These are phyloP conservation scores for Boloria selene DNA, from an alignment of 2,888 invertebrate species.

Conservation along the genomic window DNA sequence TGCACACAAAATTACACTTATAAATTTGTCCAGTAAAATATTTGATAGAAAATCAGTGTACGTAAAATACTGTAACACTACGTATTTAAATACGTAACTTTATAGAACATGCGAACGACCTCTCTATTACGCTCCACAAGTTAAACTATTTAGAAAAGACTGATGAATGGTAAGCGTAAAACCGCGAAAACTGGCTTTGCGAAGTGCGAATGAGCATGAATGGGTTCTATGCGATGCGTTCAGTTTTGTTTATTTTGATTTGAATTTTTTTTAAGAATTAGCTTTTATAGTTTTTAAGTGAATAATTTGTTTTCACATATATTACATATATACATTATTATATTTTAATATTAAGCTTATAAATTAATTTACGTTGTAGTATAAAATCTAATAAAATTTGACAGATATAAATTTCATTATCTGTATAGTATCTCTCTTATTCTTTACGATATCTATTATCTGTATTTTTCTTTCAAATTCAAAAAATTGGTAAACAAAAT, in stretches of 20 bases:
- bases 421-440: too few species aligned
- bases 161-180: slow-evolving; percentile 39
- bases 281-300: too few species aligned
- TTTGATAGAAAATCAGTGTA: not conserved
- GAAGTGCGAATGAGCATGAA: slow-evolving; percentile 15
- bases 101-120: slow-evolving; percentile 46
- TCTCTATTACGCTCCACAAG: slow-evolving; percentile 30
- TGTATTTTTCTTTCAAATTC: not conserved
- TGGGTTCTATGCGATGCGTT: slow-evolving; percentile 12
- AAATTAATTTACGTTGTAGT: too few species aligned
- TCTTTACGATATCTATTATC: too few species aligned
- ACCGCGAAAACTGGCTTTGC: slow-evolving; percentile 35
- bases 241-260: not conserved
- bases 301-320: too few species aligned
- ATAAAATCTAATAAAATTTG: too few species aligned
- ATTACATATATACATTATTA: too few species aligned
- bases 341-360: too few species aligned
- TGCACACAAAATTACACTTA: slow-evolving; percentile 1
- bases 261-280: too few species aligned
- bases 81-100: slow-evolving; percentile 52
- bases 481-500: slow-evolving; percentile 9
- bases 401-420: too few species aligned
- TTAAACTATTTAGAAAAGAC: slow-evolving; percentile 46
- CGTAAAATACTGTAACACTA: slow-evolving; percentile 26
- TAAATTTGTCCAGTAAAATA: not conserved